Base-by-base conservation (phyloP, 2,888 invertebrate species). In the Gonocerus acuteangulatus region DNA sequence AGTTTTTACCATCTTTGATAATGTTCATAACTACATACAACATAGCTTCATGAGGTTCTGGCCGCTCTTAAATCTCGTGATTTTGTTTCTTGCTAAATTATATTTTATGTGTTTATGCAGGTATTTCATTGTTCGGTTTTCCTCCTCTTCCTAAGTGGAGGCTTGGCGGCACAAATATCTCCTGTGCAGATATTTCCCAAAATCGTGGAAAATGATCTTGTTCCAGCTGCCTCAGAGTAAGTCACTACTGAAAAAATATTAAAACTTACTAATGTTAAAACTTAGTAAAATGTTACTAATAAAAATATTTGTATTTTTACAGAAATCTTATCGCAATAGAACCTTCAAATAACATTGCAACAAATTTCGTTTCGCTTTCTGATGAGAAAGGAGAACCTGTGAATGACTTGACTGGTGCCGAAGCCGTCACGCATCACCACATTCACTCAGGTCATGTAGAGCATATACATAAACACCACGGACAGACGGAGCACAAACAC, bases 401-500 rank as follows among this genome's bases (percentile, higher is more conserved):
- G 19, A 60, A 62, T 39, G 67, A 67, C 62, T 47, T 61, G 60
- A 63, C 66, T 27, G 65, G 62, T 15, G 64, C 64, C 34, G 67
- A 66, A 54, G 64, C 66, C n/a, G 67, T 67, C 13, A 67, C 66
- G 4, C 67, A 67, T 52, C 67, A 67, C 45, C 67, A 67, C 42
- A 65, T 66, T 36, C 67, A 67, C 52, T 67, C 67, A 1, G 66
- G 66, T 7, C 66, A 67, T 48, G 67, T 67, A 2, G 65, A 67
- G 45, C 67, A 67, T 45, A 58, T 67, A 9, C 67, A 67, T 59
- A 67, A 67, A 32, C 66, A 67, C 48, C 63, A 67, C 48, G 67
- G 67, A 21, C 64, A 66, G 44, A 65, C 67, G 1, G 63, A 68
- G 36, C 70, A 70, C 48, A 66, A 66, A 18, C 69, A 69, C 49